These are phyloP conservation scores for Idaea biselata DNA, from an alignment of 2,888 invertebrate species.

Conservation along the genomic window DNA sequence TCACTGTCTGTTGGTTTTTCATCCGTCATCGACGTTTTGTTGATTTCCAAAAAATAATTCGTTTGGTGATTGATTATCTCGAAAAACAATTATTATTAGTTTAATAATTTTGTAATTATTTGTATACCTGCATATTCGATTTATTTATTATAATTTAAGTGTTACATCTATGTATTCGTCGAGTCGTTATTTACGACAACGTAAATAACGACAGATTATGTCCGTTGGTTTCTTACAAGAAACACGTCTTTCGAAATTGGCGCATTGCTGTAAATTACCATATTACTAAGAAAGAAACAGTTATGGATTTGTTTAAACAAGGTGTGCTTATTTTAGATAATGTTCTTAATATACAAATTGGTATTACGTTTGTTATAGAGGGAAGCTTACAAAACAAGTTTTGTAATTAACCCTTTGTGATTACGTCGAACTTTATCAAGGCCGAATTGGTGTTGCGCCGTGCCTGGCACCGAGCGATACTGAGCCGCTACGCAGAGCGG, in stretches of 20 bases:
- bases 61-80: no score
- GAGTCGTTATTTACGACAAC: neutral
- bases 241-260: slow-evolving; percentile 7
- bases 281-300: neutral
- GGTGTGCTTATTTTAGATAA: slow-evolving; percentile 35
- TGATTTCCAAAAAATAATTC: no score
- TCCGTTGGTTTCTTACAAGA: neutral
- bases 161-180: neutral
- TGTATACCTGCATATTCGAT: no score
- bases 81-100: no score
- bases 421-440: slow-evolving; percentile 68
- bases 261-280: slow-evolving; percentile 4
- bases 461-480: slow-evolving; percentile 65
- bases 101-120: no score
- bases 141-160: no score
- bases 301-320: slow-evolving; percentile 59
- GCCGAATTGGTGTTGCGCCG: slow-evolving; percentile 55
- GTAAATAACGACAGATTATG: neutral
- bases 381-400: slow-evolving; percentile 10
- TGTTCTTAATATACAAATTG: neutral
- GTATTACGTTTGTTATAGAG: slow-evolving; percentile 1
- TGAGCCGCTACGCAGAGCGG: slow-evolving; percentile 39
- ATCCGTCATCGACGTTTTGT: no score
- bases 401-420: slow-evolving; percentile 37
- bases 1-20: no score